A percentile compares a stretch with the other conserved stretches of the same genome.
Evolutionary conservation across 1,140 invertebrate species (phyloP).

Genomic region (Ceratosolen fusciceps): DNA sequence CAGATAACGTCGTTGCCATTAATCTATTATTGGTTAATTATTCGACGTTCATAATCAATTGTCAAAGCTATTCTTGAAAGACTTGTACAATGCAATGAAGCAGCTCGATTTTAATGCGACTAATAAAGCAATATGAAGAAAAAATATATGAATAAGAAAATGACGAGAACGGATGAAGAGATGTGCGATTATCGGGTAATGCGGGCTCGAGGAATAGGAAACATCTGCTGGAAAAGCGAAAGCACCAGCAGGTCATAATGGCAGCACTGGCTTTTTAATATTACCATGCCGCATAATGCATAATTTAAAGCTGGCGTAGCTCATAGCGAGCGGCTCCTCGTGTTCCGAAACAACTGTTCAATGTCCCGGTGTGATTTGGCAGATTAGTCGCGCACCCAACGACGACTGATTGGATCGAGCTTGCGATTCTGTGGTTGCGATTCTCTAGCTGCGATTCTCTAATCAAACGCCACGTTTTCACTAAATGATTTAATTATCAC

Average conservation of each 20-base stretch:
- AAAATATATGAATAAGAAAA: neutral
- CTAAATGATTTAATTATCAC: neutral
- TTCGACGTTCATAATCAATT: too few relatives aligned
- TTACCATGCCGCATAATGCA: neutral
- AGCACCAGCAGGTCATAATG: too few relatives aligned
- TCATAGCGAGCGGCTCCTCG: neutral
- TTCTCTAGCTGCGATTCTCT: too few relatives aligned
- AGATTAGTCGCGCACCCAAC: slow-evolving; percentile 31
- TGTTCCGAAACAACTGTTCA: neutral
- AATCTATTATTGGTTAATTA: too few relatives aligned
- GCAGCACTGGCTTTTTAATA: neutral
- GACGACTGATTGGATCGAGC: slow-evolving; percentile 38
- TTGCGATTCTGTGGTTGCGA: neutral
- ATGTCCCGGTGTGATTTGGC: neutral
- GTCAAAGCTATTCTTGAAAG: too few relatives aligned
- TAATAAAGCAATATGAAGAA: neutral
- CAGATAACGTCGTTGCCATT: too few relatives aligned
- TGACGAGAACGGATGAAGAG: too few relatives aligned
- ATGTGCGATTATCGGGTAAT: too few relatives aligned
- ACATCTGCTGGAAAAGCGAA: too few relatives aligned
- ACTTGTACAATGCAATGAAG: too few relatives aligned
- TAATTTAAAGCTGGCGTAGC: neutral
- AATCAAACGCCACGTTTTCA: neutral
- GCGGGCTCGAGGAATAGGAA: too few relatives aligned
- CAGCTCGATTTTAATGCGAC: too few relatives aligned